These are phyloP conservation scores for Drusus annulatus DNA, from an alignment of 1,140 invertebrate species.

Conservation along the genomic window DNA sequence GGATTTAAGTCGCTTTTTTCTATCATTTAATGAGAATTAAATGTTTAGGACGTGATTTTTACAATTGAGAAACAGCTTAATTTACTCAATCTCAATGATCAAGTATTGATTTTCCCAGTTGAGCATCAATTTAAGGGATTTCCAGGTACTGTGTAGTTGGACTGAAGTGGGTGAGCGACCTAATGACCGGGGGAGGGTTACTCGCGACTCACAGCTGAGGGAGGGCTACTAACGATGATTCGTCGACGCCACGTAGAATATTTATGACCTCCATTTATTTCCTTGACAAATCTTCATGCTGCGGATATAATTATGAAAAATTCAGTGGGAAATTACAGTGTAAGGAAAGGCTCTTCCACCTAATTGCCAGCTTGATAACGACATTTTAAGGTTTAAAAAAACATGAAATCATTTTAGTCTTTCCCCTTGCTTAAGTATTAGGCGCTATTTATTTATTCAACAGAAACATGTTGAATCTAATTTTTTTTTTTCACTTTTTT, in stretches of 20 bases:
- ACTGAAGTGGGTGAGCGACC: background rate
- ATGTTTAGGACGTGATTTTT: too few relatives aligned
- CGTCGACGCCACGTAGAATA: constrained; percentile 38
- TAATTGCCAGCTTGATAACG: constrained; percentile 6
- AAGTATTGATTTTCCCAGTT: too few relatives aligned
- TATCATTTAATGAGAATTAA: too few relatives aligned
- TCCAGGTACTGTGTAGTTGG: too few relatives aligned
- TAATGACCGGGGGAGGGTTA: constrained; percentile 14
- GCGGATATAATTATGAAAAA: constrained; percentile 40
- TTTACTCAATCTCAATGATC: too few relatives aligned
- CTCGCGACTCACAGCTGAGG: background rate
- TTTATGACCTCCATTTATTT: constrained; percentile 28
- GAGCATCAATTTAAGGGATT: too few relatives aligned
- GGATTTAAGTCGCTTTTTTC: too few relatives aligned
- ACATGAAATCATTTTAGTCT: background rate
- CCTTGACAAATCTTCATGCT: constrained; percentile 38
- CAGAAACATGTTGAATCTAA: too few relatives aligned
- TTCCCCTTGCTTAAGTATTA: background rate
- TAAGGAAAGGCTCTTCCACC: constrained; percentile 5
- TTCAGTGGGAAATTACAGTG: constrained; percentile 24
- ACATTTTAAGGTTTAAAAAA: background rate
- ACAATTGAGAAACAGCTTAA: too few relatives aligned
- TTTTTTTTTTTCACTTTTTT: too few relatives aligned
- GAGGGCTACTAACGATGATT: constrained; percentile 35
- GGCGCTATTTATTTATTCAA: too few relatives aligned